Evolutionary conservation across 2,113 vertebrate species (phyloP).

Genomic region (Siniperca chuatsi): DNA sequence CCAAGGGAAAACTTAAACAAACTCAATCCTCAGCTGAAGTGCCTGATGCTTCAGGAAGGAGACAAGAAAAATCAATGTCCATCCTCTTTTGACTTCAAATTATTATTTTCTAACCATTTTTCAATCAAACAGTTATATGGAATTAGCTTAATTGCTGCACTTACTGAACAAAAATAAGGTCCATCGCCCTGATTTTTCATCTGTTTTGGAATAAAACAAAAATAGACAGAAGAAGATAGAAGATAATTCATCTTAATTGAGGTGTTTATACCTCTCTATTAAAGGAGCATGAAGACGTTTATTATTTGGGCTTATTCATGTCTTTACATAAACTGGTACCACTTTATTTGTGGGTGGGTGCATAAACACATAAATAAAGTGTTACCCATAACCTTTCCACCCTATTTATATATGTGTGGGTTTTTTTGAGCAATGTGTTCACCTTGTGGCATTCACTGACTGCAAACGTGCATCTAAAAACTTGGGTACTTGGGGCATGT

Average conservation of each 20-base stretch:
- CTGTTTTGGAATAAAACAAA: neutral
- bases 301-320: neutral
- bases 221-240: neutral
- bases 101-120: neutral
- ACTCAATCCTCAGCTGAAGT: conserved; percentile 9
- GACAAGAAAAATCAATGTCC: neutral
- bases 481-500: neutral
- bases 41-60: conserved; percentile 6
- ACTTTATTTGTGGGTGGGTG: too few relatives aligned
- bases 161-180: neutral
- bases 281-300: neutral
- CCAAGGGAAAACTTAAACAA: conserved; percentile 26
- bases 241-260: neutral
- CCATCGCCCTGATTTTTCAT: neutral
- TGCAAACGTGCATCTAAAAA: conserved; percentile 20
- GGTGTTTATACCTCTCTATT: neutral
- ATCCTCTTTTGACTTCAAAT: neutral
- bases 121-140: neutral
- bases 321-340: neutral
- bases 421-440: neutral
- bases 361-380: too few relatives aligned
- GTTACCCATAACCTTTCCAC: neutral
- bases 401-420: neutral
- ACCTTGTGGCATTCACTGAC: neutral
- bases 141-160: neutral